A percentile compares a stretch with the other conserved stretches of the same genome.
Conservation (phyloP, 2,888 invertebrate genomes). For the Teleiodes luculella region DNA sequence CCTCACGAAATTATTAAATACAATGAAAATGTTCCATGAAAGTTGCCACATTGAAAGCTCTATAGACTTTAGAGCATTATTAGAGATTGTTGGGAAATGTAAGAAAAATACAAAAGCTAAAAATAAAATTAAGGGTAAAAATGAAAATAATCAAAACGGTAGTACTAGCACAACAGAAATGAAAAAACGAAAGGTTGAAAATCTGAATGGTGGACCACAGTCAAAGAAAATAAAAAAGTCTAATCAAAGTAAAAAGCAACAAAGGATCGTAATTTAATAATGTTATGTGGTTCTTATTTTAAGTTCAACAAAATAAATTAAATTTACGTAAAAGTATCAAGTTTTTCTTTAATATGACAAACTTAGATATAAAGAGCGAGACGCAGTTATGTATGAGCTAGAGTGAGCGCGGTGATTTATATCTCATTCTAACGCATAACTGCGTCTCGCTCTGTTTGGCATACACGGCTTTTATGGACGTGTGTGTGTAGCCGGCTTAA, state of each 20-base stretch:
- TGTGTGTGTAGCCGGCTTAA: no score
- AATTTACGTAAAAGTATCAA: no score
- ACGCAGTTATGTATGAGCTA: no score
- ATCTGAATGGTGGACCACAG: slow-evolving; percentile 44
- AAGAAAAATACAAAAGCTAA: slow-evolving; percentile 46
- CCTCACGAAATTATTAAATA: slow-evolving; percentile 74
- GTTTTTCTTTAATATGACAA: no score
- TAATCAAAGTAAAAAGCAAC: slow-evolving; percentile 41
- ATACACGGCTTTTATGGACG: no score
- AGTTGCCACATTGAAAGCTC: slow-evolving; percentile 50
- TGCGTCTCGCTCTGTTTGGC: no score
- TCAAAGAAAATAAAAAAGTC: slow-evolving; percentile 46
- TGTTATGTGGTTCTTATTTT: no score
- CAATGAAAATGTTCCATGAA: slow-evolving; percentile 69
- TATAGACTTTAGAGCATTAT: slow-evolving; percentile 49
- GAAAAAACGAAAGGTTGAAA: slow-evolving; percentile 53
- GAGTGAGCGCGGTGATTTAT: no score
- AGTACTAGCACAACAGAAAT: slow-evolving; percentile 30
- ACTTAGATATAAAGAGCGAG: no score
- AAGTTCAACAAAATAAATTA: no score
- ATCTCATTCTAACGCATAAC: no score
- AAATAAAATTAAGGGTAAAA: slow-evolving; percentile 30
- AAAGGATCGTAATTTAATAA: no score
- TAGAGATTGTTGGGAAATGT: slow-evolving; percentile 44
- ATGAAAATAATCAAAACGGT: slow-evolving; percentile 28